Evolutionary conservation across 2,113 vertebrate species (phyloP), one percentile per base, ranked within the genome.

Genomic region (Chaetops frenatus): DNA sequence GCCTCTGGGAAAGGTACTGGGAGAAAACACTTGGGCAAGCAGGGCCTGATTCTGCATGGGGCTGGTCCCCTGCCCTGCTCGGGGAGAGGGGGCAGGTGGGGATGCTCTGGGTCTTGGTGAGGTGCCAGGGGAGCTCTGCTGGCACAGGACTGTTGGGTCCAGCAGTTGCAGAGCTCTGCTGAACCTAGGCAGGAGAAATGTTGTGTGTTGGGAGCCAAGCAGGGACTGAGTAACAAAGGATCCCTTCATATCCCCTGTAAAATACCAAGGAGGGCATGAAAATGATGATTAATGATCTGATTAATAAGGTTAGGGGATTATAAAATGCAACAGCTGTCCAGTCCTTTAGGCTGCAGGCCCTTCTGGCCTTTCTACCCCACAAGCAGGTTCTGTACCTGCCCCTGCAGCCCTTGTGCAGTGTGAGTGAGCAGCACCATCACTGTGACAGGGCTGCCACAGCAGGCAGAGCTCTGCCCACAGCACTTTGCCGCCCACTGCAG

Each of bases 391-490:
- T 40, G 9, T 19, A 11, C 47, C 36, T 36, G 60, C 45, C 78
- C 7, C 5, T 66, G 4, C 31, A 23, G 2, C 38, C 7, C 54
- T 14, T 35, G 25, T 11, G 56, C 12, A 6, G 35, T 0, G 2
- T 11, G 25, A 35, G 7, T 21, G 20, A 4, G 10, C 12, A 1
- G 18, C 36, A 44, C 4, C 45, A 3, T 10, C 45, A 0, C 36
- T 10, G 36, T 35, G 47, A 19, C 57, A 27, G 13, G 1, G 18
- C 7, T 29, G 27, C 25, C 48, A 19, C 35, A 70, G 61, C 80
- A 67, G 88, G 6, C 31, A 25, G 38, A 45, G 71, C 25, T 56
- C 36, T 76, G 86, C 67, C 66, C 61, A 19, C 4, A 24, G 51
- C 11, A 20, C 18, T 25, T 13, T 36, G 51, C 21, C 3, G 4